Percentiles rank a stretch among this genome's conserved stretches.
phyloP scores from a whole-genome alignment of 2,888 invertebrate species.

The Cephus spinipes region DNA sequence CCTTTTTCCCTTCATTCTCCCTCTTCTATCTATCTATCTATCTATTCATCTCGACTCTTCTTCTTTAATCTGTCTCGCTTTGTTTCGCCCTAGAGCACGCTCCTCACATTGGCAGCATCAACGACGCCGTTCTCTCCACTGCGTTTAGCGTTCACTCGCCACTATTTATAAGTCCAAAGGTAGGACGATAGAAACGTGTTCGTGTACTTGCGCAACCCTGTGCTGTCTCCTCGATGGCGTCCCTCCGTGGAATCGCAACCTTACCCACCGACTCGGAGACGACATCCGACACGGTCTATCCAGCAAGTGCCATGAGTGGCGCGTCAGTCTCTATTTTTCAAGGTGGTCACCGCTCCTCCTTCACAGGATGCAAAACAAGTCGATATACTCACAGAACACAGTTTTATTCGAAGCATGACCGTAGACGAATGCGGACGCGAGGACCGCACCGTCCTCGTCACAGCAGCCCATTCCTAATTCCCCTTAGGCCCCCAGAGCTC shows the following conservation, averaged over 20 bases:
- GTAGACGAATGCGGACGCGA: conserved; percentile 26
- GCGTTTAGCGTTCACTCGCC: conserved; percentile 39
- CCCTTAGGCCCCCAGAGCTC: conserved; percentile 16
- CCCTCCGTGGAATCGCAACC: too few species aligned
- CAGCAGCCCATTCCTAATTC: not conserved
- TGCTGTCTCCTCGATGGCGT: too few species aligned
- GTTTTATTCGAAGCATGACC: conserved; percentile 11
- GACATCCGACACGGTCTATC: too few species aligned
- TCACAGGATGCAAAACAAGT: too few species aligned
- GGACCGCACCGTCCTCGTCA: not conserved
- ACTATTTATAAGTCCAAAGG: conserved; percentile 33
- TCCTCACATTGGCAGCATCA: conserved; percentile 6
- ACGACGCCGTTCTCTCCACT: conserved; percentile 8
- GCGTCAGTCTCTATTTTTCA: too few species aligned
- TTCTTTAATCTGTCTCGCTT: conserved; percentile 18
- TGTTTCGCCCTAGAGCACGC: conserved; percentile 8
- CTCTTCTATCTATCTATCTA: conserved; percentile 13
- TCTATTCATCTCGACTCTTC: conserved; percentile 18
- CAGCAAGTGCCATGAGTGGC: too few species aligned
- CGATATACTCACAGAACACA: not conserved
- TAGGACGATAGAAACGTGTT: not conserved
- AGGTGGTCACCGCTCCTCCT: too few species aligned
- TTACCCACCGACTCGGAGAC: too few species aligned
- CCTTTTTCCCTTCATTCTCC: conserved; percentile 32
- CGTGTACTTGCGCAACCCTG: too few species aligned